Evolutionary conservation across 2,888 invertebrate genomes (phyloP), one percentile per base, ranked within the genome.

Genomic region (Caenorhabditis macrosperma): DNA sequence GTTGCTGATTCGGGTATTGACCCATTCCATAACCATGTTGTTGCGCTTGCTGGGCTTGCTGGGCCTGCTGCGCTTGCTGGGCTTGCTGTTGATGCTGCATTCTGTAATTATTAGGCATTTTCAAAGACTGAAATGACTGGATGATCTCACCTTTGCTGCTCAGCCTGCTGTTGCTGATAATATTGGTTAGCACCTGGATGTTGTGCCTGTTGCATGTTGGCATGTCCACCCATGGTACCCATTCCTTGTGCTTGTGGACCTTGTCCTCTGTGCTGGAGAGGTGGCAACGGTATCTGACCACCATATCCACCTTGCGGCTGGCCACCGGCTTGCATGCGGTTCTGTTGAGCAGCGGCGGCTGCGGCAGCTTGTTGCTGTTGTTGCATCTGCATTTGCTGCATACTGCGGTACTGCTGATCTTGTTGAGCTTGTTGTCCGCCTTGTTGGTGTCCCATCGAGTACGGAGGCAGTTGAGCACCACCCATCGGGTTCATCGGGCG

Each of bases 131-230:
- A n/a, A n/a, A n/a, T n/a, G n/a, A n/a, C n/a, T n/a, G n/a, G n/a
- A n/a, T n/a, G n/a, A n/a, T n/a, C n/a, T n/a, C n/a, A n/a, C n/a
- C n/a, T n/a, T n/a, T n/a, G n/a, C n/a, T n/a, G n/a, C n/a, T n/a
- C 69, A 41, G n/a, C 35, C 35, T 33, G 59, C 35, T 38, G 41
- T 54, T 41, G 55, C 22, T 63, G 63, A 54, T 54, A 71, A 10
- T 78, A 71, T 20, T 71, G 78, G n/a, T 69, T 69, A 12, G 67
- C 48, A 52, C 59, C 66, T 5, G 41, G 50, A 24, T 52, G 68
- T 26, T 52, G 72, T 24, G 26, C 38, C 55, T 63, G 72, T 7
- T 57, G 57, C 57, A 63, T 48, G 1, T 22, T 22, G 10, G 30
- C n/a, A 10, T 54, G 63, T 5, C 38, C 52, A 55, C 61, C 63